Evolutionary conservation across 2,113 vertebrate genomes (phyloP).

Genomic region (Typhlomys cinereus): DNA sequence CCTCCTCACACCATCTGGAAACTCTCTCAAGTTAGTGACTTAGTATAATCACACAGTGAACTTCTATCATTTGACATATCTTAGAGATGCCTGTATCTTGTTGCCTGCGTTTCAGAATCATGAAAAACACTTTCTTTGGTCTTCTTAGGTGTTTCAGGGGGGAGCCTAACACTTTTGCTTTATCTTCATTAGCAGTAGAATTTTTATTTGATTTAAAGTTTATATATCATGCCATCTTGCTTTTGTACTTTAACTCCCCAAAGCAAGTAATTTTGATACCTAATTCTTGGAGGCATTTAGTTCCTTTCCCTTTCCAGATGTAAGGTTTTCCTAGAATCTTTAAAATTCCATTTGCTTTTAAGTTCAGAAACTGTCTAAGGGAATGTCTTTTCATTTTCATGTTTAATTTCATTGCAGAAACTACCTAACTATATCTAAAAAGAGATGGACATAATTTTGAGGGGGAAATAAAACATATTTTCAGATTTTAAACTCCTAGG

Average conservation of each 20-base stretch:
- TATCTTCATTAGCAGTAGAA: background rate
- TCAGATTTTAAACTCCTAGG: background rate
- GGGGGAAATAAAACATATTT: background rate
- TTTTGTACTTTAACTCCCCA: background rate
- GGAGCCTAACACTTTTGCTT: background rate
- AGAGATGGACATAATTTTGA: background rate
- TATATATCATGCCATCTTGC: background rate
- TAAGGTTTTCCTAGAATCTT: slow-evolving; percentile 2
- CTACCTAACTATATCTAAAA: background rate
- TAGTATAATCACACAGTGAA: background rate
- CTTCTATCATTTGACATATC: background rate
- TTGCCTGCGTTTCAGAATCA: background rate
- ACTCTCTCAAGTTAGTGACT: background rate
- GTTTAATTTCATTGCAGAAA: slow-evolving; percentile 26
- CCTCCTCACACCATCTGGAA: background rate
- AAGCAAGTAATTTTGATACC: background rate
- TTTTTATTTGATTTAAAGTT: background rate
- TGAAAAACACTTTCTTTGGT: background rate
- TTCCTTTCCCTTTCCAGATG: background rate
- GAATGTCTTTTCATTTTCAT: background rate
- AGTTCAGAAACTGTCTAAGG: background rate
- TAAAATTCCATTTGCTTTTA: background rate
- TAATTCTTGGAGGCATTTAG: background rate
- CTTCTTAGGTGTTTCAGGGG: background rate
- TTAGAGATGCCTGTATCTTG: background rate